phyloP scores from a whole-genome alignment of 1,140 invertebrate species.

The Steinernema feltiae region DNA sequence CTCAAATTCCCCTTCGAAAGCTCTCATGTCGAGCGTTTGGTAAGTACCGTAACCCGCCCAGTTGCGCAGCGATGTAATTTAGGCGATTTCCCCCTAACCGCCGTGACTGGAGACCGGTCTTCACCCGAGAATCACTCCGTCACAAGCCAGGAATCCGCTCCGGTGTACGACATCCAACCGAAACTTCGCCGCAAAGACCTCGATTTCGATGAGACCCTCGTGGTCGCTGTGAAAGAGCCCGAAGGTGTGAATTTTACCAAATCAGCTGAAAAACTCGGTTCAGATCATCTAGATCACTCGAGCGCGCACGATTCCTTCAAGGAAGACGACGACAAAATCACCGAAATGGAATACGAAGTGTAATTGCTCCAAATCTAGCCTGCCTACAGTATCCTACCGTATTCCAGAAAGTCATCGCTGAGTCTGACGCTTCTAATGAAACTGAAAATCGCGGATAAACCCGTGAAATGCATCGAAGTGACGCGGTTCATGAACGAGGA shows the following conservation, averaged over 20 bases:
- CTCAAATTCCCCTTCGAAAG: not conserved
- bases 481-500: not conserved
- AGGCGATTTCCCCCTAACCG: not conserved
- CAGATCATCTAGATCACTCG: not conserved
- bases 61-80: not conserved
- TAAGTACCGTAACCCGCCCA: not conserved
- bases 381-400: not conserved
- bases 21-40: not conserved
- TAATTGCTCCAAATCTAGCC: not conserved
- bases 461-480: not conserved
- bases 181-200: not conserved
- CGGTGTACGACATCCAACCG: not conserved
- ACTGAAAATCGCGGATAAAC: conserved; percentile 1
- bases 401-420: not conserved
- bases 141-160: not conserved
- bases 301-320: not conserved
- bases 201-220: not conserved
- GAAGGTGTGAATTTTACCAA: not conserved
- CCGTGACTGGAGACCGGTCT: not conserved
- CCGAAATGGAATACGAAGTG: conserved; percentile 5
- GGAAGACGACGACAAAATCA: not conserved
- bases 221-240: not conserved
- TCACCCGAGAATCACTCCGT: not conserved
- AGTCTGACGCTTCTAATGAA: not conserved
- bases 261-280: not conserved